Conservation (phyloP, 2,888 invertebrate species). For the Drosophila robusta region DNA sequence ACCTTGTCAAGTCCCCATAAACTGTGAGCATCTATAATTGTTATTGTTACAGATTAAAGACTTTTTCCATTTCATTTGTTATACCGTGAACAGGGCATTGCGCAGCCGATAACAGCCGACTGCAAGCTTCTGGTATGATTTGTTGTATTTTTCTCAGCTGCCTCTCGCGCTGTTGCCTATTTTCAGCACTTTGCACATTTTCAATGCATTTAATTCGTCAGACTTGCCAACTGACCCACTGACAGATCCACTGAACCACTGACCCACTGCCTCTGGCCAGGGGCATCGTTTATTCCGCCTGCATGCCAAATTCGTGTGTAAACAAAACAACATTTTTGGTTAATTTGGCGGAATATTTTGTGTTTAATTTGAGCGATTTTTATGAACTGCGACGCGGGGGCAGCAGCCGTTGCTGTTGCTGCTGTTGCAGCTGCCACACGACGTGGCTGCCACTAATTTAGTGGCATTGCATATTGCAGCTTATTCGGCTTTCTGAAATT, state of each 20-base stretch:
- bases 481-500: background rate
- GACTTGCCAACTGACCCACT: conserved; percentile 13
- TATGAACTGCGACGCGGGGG: conserved; percentile 15
- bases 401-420: too few relatives aligned
- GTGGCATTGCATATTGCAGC: conserved; percentile 17
- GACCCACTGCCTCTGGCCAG: conserved; percentile 7
- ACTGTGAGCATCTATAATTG: too few relatives aligned
- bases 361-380: conserved; percentile 31
- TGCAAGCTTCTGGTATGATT: background rate
- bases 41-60: too few relatives aligned
- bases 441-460: conserved; percentile 14
- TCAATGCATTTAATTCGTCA: conserved; percentile 14
- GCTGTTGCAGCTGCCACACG: conserved; percentile 1
- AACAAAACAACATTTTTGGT: conserved; percentile 27
- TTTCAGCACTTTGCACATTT: conserved; percentile 32
- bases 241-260: conserved; percentile 5
- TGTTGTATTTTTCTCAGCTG: background rate
- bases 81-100: background rate
- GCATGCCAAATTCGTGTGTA: conserved; percentile 12
- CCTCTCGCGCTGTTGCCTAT: background rate
- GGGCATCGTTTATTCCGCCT: conserved; percentile 7
- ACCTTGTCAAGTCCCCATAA: too few relatives aligned
- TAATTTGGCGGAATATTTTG: conserved; percentile 22
- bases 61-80: too few relatives aligned
- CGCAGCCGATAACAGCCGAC: background rate